Evolutionary conservation across 2,113 vertebrate genomes (phyloP).

Genomic region (Aegotheles bennettii): DNA sequence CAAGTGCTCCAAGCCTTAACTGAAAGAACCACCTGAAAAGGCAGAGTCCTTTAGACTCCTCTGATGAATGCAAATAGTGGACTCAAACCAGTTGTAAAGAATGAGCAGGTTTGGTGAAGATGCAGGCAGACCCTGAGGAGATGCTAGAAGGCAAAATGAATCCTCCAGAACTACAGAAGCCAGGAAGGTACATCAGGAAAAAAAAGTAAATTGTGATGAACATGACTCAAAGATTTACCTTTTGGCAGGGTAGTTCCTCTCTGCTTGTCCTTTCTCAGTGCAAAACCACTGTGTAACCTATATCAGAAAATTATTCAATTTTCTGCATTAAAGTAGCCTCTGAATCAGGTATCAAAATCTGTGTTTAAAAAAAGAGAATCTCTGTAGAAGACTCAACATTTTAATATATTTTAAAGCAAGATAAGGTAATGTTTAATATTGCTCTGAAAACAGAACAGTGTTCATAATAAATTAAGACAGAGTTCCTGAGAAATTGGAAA

Average conservation of each 20-base stretch:
- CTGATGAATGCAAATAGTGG: fast-evolving
- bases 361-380: background rate
- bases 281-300: background rate
- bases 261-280: background rate
- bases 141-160: background rate
- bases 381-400: background rate
- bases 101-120: background rate
- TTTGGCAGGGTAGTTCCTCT: background rate
- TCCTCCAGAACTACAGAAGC: background rate
- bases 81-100: background rate
- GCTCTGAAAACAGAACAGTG: background rate
- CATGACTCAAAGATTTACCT: background rate
- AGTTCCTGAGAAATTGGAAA: background rate
- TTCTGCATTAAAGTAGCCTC: background rate
- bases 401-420: background rate
- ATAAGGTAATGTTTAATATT: background rate
- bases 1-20: background rate
- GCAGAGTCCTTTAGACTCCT: background rate
- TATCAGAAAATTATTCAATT: background rate
- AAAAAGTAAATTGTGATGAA: background rate
- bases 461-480: background rate
- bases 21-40: background rate
- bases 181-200: background rate
- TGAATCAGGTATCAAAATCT: background rate
- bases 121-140: background rate